Evolutionary conservation across 2,113 vertebrate genomes (phyloP), one percentile per base, ranked within the genome.

Genomic region (Piprites chloris): DNA sequence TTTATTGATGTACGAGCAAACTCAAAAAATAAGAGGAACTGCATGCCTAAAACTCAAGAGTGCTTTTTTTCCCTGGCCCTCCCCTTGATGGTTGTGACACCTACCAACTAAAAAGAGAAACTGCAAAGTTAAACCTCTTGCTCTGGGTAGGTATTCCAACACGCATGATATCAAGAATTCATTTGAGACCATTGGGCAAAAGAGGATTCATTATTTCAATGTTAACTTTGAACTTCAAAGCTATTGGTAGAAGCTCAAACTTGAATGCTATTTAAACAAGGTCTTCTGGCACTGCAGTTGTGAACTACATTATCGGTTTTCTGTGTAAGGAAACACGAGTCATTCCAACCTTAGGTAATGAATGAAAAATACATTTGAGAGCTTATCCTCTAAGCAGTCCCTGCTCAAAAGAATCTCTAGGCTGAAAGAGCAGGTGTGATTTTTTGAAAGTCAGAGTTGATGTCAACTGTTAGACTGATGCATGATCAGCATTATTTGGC

Each of bases 151-250:
- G 47, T 95, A 90, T 97, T 95, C 59, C 37, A 87, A 59, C 61
- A 93, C 46, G 35, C 53, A 67, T 49, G 71, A 79, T 87, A 92
- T 59, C 65, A 85, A 95, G 79, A 96, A 96, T 85, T 86, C 63
- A 87, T 89, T 78, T 92, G 87, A 94, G 74, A 89, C 63, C 83
- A 69, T 32, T 71, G 65, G 63, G 50, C 72, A 87, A 61, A 94
- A 72, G 73, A 90, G 87, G 85, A 73, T 95, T 96, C 77, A 83
- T 67, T 78, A 76, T 62, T 84, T 95, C 77, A 80, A 1, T 71
- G 87, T 96, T 90, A 97, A 95, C 96, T 96, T 95, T 97, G 96
- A 95, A 96, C 96, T 97, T 94, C 95, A 93, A 81, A 95, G 90
- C 83, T 91, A 76, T 92, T 96, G 95, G 90, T 97, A 46, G 92